Evolutionary conservation across 2,888 invertebrate species (phyloP), one percentile per base, ranked within the genome.

Genomic region (Hofmannophila pseudospretella): DNA sequence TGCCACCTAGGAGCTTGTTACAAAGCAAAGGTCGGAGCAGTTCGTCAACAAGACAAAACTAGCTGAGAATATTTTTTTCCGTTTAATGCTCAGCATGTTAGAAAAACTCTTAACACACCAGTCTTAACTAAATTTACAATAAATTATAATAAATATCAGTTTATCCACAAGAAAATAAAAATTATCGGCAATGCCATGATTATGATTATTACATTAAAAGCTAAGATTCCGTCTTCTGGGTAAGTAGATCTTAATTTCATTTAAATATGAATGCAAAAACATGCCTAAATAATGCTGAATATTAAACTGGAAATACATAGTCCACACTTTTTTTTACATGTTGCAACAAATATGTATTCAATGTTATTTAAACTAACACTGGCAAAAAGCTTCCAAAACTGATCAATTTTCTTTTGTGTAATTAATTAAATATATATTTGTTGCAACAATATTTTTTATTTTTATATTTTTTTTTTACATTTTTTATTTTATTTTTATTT

Each of bases 271-370:
- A 75, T 81, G 77, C 76, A 81, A 84, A 77, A 77, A 72, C 68
- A 80, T 84, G 77, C 75, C 76, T 84, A 79, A 74, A 76, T 84
- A 77, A 86, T 85, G 86, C 86, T 86, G 86, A 86, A 85, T 86
- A 86, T 86, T 86, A 86, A 86, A 86, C 86, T 85, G 88, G 79
- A 81, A 86, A 84, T 82, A 84, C 82, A 73, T 73, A 74, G 67
- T 76, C 74, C 82, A 86, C 82, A 78, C 76, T 61, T 79, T 74
- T 82, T 79, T 81, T 78, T 60, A 46, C 25, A 34, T 47, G 32
- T 32, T 12, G 32, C 32, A 32, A 7, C 11, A 20, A 32, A 32
- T 32, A 22, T 22, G 10, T 27, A 11, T 20, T 19, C n/a, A 14
- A 2, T 29, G n/a, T n/a, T 29, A 26, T n/a, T n/a, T n/a, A 10